Evolutionary conservation across 2,888 invertebrate genomes (phyloP).

Genomic region (Dolichomitus sp.): DNA sequence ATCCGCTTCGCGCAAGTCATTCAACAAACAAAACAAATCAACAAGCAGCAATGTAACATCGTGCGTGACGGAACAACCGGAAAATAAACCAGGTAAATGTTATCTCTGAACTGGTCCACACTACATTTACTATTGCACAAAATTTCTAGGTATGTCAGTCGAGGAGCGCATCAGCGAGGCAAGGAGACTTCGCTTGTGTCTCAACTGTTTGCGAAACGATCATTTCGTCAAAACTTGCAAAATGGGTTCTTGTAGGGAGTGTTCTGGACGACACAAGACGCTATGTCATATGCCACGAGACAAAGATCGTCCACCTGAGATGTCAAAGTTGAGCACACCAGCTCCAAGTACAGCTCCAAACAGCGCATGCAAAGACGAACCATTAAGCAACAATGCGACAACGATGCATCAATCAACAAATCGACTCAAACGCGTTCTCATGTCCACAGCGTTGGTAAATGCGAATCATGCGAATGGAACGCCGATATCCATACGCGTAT

Average conservation of each 20-base stretch:
- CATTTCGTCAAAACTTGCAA: conserved; percentile 58
- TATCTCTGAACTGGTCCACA: conserved; percentile 18
- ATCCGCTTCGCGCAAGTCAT: no score
- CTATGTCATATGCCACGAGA: conserved; percentile 36
- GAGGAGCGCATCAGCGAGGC: conserved; percentile 50
- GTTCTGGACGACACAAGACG: conserved; percentile 45
- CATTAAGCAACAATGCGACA: conserved; percentile 37
- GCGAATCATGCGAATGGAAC: conserved; percentile 30
- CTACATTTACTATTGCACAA: conserved; percentile 45
- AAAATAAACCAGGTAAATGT: neutral
- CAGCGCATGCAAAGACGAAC: neutral
- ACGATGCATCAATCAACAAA: conserved; percentile 25
- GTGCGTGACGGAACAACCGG: conserved; percentile 12
- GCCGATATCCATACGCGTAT: neutral
- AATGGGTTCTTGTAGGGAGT: conserved; percentile 58
- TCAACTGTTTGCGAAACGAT: conserved; percentile 52
- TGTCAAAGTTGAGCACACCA: no score
- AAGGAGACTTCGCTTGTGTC: conserved; percentile 31
- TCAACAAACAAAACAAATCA: no score
- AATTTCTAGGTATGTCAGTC: conserved; percentile 47
- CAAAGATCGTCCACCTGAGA: neutral
- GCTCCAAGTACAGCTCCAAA: no score
- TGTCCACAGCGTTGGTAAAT: conserved; percentile 28
- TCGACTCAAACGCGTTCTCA: conserved; percentile 45
- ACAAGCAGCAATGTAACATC: conserved; percentile 4